These are phyloP conservation scores for Adelphocoris suturalis DNA, from an alignment of 2,888 invertebrate species.

Conservation along the genomic window DNA sequence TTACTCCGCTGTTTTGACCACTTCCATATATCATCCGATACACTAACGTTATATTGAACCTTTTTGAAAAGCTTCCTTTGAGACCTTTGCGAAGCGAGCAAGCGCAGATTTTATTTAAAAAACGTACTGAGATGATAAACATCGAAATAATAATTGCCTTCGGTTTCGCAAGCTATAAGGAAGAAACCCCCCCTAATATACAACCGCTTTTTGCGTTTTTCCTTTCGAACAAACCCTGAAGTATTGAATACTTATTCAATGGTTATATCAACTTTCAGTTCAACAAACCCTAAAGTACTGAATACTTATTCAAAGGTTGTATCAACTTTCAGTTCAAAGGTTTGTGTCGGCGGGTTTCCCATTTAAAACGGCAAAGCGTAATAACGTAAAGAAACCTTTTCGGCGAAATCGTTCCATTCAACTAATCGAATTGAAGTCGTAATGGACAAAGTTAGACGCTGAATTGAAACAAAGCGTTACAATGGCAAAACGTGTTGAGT, in stretches of 20 bases:
- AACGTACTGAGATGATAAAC: too few relatives aligned
- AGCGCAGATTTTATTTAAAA: too few relatives aligned
- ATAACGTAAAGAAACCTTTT: constrained; percentile 31
- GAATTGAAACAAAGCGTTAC: constrained; percentile 1
- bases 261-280: constrained; percentile 6
- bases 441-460: constrained; percentile 35
- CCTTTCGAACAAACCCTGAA: neutral
- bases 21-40: too few relatives aligned
- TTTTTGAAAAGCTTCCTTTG: too few relatives aligned
- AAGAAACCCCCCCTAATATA: neutral
- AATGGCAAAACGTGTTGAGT: constrained; percentile 22
- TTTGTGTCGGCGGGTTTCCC: neutral
- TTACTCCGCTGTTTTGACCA: too few relatives aligned
- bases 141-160: too few relatives aligned
- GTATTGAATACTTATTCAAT: constrained; percentile 10
- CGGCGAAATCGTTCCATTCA: neutral
- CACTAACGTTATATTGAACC: too few relatives aligned
- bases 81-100: too few relatives aligned
- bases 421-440: constrained; percentile 25
- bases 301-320: constrained; percentile 18
- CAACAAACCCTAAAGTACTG: neutral
- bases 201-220: neutral
- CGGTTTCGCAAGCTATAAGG: too few relatives aligned
- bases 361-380: neutral
- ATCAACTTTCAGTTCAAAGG: constrained; percentile 13